Base-by-base conservation (phyloP, 2,113 vertebrate species). In the Baryphthengus martii region DNA sequence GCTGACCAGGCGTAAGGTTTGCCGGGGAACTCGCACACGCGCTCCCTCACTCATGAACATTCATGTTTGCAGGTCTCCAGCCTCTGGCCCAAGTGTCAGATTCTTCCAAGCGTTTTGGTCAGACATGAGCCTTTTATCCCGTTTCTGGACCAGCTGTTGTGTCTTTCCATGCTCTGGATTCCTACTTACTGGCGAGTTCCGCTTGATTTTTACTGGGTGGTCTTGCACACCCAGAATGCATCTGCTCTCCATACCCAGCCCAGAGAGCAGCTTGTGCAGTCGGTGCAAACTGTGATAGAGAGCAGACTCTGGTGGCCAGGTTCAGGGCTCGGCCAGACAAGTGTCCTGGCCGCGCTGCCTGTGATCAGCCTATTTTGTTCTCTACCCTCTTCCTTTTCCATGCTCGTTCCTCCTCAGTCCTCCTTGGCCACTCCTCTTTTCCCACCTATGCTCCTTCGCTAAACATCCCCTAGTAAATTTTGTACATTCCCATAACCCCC, bases 1-100 rank as follows among this genome's bases (percentile, higher is more conserved):
- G 23, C 35, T 39, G 26, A 3, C 3, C 1, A 1, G 47, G 4
- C 52, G n/a, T 47, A 11, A 15, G 20, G 21, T 21, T 49, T 84
- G 85, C 49, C 28, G 2, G 15, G 37, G 33, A 25, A 59, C 0
- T 0, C 4, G 26, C 50, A 25, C 21, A 5, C 6, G 0, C 2
- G 2, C 17, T 42, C 31, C 17, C 35, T 89, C 50, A 0, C 37
- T 76, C 5, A 8, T 9, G 6, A 29, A 13, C 15, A 8, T 23
- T 74, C 16, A 1, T 26, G 28, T 42, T 29, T 75, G 78, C 45
- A 62, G 33, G 10, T 61, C 33, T 50, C 35, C 78, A 58, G 63
- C 19, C 68, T 80, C 58, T 56, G 28, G 47, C 44, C 66, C 45
- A 21, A 33, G 56, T 2, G 0, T 16, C 1, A 1, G 10, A 33